A percentile compares a stretch with the other conserved stretches of the same genome.
Conservation (phyloP, 2,113 vertebrate genomes). For the Trinectes maculatus region DNA sequence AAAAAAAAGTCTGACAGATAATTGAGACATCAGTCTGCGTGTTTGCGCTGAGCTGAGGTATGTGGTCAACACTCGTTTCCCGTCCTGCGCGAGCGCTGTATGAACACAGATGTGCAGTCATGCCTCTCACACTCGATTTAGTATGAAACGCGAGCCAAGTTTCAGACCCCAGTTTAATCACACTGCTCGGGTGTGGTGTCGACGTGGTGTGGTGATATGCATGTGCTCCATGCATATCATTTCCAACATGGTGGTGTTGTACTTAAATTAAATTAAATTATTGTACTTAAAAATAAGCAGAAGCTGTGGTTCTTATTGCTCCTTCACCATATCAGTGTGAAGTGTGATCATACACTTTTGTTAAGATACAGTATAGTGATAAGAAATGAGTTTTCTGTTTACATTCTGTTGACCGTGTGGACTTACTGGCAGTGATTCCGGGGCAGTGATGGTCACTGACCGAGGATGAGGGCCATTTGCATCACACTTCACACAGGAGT, state of each 20-base stretch:
- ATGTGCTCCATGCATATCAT: conserved; percentile 13
- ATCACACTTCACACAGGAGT: conserved; percentile 21
- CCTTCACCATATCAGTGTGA: conserved; percentile 3
- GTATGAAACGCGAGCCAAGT: conserved; percentile 39
- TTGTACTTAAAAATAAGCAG: no score
- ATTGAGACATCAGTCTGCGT: conserved; percentile 15
- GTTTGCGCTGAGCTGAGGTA: conserved; percentile 21
- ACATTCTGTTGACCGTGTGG: background rate
- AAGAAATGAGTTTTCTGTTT: background rate
- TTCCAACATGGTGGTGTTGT: no score
- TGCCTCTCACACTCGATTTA: conserved; percentile 50
- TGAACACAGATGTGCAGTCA: conserved; percentile 54
- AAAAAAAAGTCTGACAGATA: conserved; percentile 8
- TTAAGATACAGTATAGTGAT: background rate
- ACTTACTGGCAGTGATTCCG: background rate
- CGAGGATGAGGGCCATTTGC: conserved; percentile 9
- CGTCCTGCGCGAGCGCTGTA: conserved; percentile 13
- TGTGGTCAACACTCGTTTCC: conserved; percentile 37
- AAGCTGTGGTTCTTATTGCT: conserved; percentile 1
- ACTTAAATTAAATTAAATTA: no score
- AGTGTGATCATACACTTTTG: background rate
- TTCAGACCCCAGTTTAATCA: conserved; percentile 34
- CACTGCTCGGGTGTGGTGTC: conserved; percentile 32
- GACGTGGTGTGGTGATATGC: conserved; percentile 33
- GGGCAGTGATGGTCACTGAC: background rate